These are phyloP conservation scores for Peromyscus californicus DNA, from an alignment of 2,113 vertebrate species.

Conservation along the genomic window DNA sequence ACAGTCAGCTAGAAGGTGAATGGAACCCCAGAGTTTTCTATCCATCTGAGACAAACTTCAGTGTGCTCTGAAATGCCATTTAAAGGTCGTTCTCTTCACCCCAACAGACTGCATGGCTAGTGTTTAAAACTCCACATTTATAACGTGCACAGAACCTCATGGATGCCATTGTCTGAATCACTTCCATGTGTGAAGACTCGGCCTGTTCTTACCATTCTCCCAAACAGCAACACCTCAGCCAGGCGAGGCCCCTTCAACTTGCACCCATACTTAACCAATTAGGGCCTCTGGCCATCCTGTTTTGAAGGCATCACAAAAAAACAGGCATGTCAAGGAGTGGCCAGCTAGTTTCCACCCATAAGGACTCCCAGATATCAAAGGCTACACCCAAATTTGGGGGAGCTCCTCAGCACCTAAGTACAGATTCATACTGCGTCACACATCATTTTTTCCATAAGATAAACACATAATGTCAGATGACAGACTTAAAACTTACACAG, in stretches of 20 bases:
- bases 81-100: constrained; percentile 34
- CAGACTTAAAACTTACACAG: not conserved
- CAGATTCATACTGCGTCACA: not conserved
- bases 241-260: not conserved
- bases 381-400: not conserved
- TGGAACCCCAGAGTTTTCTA: not conserved
- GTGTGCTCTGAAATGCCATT: constrained; percentile 22
- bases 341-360: not conserved
- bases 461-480: not conserved
- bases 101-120: constrained; percentile 28
- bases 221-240: not conserved
- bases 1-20: constrained; percentile 30
- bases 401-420: not conserved
- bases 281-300: not conserved
- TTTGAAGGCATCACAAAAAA: not conserved
- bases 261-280: not conserved
- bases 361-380: not conserved
- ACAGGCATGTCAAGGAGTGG: not conserved
- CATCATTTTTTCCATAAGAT: no score
- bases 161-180: constrained; percentile 42
- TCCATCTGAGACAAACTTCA: not conserved
- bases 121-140: constrained; percentile 50
- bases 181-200: constrained; percentile 31
- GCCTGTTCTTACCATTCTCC: not conserved
- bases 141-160: constrained; percentile 47